These are phyloP conservation scores for Talpa occidentalis DNA, from an alignment of 2,113 vertebrate genomes.

Conservation along the genomic window DNA sequence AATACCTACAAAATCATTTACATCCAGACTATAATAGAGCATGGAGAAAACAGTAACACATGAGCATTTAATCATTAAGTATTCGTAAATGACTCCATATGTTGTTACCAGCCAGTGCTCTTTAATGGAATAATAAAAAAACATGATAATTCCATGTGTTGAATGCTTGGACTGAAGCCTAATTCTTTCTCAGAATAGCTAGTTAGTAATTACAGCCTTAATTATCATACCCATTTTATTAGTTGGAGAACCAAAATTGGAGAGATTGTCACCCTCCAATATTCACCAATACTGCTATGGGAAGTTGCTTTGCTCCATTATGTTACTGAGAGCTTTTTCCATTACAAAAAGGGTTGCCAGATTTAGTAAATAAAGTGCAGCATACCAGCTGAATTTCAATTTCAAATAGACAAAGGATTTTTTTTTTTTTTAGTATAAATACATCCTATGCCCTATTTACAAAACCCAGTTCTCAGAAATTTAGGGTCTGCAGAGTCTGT, in stretches of 20 bases:
- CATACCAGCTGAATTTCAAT: background rate
- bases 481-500: background rate
- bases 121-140: background rate
- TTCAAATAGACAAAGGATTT: background rate
- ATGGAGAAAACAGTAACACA: background rate
- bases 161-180: background rate
- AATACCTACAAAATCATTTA: background rate
- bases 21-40: background rate
- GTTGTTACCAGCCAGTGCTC: background rate
- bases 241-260: background rate
- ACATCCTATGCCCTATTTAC: background rate
- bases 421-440: background rate
- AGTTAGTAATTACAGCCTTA: background rate
- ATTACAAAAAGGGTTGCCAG: background rate
- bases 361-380: background rate
- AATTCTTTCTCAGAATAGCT: constrained; percentile 16
- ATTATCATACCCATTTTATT: background rate
- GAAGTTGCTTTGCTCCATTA: too few species aligned
- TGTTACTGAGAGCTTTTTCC: too few species aligned
- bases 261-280: background rate
- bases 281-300: background rate
- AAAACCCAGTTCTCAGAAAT: background rate
- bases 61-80: background rate
- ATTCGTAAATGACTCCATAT: background rate
- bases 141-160: background rate